Percentiles rank a stretch among this genome's conserved stretches.
Conservation (phyloP, 1,140 invertebrate genomes). For the Archivesica marissinica region DNA sequence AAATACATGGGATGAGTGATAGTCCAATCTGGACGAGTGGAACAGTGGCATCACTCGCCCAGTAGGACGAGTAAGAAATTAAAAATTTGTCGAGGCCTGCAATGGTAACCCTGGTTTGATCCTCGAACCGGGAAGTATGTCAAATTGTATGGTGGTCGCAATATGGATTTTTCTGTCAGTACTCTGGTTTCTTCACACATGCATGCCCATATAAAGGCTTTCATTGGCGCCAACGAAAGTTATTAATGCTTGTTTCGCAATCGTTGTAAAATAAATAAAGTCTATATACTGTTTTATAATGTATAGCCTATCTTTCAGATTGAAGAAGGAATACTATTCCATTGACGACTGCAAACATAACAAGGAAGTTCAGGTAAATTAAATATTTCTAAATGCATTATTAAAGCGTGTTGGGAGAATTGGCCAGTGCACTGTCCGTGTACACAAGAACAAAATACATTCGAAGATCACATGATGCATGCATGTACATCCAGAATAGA, state of each 20-base stretch:
- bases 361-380: conserved; percentile 45
- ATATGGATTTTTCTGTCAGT: neutral
- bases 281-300: neutral
- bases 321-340: conserved; percentile 47
- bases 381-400: neutral
- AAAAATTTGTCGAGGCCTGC: no score
- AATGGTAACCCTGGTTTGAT: no score
- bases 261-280: no score
- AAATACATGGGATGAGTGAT: no score
- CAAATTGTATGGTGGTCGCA: no score
- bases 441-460: neutral
- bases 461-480: neutral
- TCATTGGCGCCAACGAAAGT: no score
- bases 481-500: neutral
- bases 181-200: neutral
- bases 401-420: neutral
- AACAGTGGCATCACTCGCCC: no score
- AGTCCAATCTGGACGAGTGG: no score
- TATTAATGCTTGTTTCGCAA: no score
- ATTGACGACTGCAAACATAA: conserved; percentile 33
- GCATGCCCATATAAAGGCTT: neutral
- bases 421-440: neutral
- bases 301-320: conserved; percentile 16
- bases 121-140: no score
- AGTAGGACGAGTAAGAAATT: no score